Evolutionary conservation across 2,797 vertebrate species (phyloP), one percentile per base, ranked within the genome.

Genomic region (Brachymystax lenok): DNA sequence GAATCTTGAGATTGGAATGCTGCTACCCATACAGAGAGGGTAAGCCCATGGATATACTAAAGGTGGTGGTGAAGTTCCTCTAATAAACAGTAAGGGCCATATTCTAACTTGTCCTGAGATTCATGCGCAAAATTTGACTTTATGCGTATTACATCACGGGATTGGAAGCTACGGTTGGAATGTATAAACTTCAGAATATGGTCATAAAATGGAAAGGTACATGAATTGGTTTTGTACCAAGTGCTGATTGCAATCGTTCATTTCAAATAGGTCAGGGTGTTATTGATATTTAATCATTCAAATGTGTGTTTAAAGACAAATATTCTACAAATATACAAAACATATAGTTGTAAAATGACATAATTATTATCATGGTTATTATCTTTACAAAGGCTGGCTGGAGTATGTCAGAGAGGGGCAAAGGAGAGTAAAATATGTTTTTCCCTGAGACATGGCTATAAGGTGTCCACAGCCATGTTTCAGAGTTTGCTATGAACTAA

Each of bases 161-260:
- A 77, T 56, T 76, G 28, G 16, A 68, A 68, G 7, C 33, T 40
- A 8, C 27, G 8, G 72, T 71, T 51, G 51, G 30, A 27, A 71
- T 85, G 84, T 86, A 79, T 84, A 81, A 86, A 86, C 40, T 13
- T 86, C 73, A 66, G 52, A 83, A 75, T 63, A 79, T 46, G 67
- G 73, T 74, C 69, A 24, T 50, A 0, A 63, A 63, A 56, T 74
- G 46, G 76, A 69, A 74, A 74, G 80, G 5, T 50, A n/a, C 87
- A 86, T 90, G 86, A 86, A 50, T 71, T 77, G 71, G 90, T 91
- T 91, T 91, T 92, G 89, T 91, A 91, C 76, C 61, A 82, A 88
- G 85, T 87, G 91, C 89, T 83, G 79, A 89, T 83, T 79, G 83
- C 90, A 90, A 88, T 88, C 85, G 86, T 86, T 85, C 74, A 83